Evolutionary conservation across 2,888 invertebrate genomes (phyloP).

Genomic region (Aspidiotus rigidus): DNA sequence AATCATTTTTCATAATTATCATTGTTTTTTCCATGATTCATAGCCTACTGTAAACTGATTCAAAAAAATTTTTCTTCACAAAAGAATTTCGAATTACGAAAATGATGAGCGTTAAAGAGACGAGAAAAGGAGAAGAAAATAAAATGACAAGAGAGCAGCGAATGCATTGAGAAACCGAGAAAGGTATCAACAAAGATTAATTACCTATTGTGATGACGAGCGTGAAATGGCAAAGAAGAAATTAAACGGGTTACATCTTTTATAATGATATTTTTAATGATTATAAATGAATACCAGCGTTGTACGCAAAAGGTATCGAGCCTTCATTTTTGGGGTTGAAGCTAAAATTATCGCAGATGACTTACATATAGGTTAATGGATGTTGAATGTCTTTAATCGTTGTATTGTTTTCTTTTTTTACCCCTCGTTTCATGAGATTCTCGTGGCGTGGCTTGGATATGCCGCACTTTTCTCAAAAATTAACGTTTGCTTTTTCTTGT

Average conservation of each 20-base stretch:
- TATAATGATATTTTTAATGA: slow-evolving; percentile 31
- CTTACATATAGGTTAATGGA: slow-evolving; percentile 18
- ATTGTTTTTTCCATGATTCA: neutral
- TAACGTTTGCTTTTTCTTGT: neutral
- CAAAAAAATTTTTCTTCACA: slow-evolving; percentile 9
- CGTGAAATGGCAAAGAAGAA: slow-evolving; percentile 21
- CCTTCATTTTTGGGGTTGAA: neutral
- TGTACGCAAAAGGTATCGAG: slow-evolving; percentile 16
- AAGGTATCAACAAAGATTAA: slow-evolving; percentile 32
- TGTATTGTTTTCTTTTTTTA: slow-evolving; percentile 1
- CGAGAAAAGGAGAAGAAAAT: slow-evolving; percentile 4
- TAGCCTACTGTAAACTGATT: neutral
- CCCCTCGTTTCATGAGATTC: slow-evolving; percentile 16
- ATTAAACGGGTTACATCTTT: slow-evolving; percentile 31
- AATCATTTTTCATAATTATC: slow-evolving; percentile 31
- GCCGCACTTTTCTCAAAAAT: neutral
- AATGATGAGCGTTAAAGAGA: neutral
- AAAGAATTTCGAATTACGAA: slow-evolving; percentile 14
- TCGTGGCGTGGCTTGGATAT: neutral
- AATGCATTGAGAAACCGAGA: slow-evolving; percentile 11
- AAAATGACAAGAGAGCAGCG: slow-evolving; percentile 10
- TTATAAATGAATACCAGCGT: slow-evolving; percentile 30
- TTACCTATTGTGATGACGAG: slow-evolving; percentile 23
- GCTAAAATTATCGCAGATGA: slow-evolving; percentile 10
- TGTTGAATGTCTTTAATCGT: slow-evolving; percentile 24